Conservation (phyloP, 2,797 vertebrate genomes). For the Balearica regulorum region DNA sequence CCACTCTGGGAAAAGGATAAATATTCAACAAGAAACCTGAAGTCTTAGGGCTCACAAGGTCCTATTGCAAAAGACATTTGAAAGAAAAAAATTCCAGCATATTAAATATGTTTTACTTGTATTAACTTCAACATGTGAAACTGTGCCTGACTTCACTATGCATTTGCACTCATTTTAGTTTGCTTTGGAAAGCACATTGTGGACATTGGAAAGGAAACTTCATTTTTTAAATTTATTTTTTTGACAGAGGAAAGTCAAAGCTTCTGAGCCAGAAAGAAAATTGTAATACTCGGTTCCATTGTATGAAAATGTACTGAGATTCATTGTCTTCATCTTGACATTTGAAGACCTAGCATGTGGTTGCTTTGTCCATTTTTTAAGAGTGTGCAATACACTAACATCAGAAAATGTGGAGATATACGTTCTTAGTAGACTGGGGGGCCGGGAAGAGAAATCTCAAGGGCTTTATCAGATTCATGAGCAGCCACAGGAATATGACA, state of each 20-base stretch:
- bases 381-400: not conserved
- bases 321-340: not conserved
- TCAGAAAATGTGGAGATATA: not conserved
- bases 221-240: not conserved
- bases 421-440: not conserved
- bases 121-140: not conserved
- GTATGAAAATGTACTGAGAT: not conserved
- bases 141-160: not conserved
- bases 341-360: not conserved
- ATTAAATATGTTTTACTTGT: not conserved
- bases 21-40: not conserved
- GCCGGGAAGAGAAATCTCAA: not conserved
- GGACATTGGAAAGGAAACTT: not conserved
- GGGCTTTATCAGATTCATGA: not conserved
- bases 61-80: not conserved
- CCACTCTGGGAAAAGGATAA: not conserved
- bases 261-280: not conserved
- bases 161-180: not conserved
- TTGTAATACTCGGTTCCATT: not conserved
- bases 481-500: not conserved
- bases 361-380: not conserved
- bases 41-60: not conserved
- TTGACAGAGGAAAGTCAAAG: not conserved
- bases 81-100: not conserved
- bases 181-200: not conserved